Base-by-base conservation (phyloP, 1,140 invertebrate genomes). In the Drosophila repleta region DNA sequence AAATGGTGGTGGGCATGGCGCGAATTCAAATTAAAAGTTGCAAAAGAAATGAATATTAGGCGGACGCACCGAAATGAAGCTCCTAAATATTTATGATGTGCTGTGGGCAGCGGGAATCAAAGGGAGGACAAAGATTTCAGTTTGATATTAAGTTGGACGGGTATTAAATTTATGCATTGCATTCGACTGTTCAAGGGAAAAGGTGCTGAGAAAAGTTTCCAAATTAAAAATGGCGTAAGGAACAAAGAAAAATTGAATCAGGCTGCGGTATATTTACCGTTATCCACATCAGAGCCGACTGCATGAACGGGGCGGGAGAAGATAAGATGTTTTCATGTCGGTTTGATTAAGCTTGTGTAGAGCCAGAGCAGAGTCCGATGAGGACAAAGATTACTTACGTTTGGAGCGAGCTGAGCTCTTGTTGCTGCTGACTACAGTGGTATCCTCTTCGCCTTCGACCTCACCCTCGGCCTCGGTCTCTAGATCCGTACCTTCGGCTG, bases 21-120 rank as follows among this genome's bases (percentile, higher is more conserved):
- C 49, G 51, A 64, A 83, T 87, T 87, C 79, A 87, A 87, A 87
- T 87, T 87, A 87, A 87, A 87, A 87, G 83, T 87, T 87, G 68
- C 74, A 78, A 87, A 85, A 85, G 82, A 85, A 87, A 85, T 79
- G 82, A 82, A 82, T 87, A 67, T 85, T 62, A 65, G 81, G 49
- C 69, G 37, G 63, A 51, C 63, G 55, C 68, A 32, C 67, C 67
- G 70, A 88, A 88, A 88, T 88, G 75, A 88, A 72, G 20, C 62
- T 68, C 73, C 83, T 88, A 88, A 88, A 88, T 88, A 88, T 88
- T 88, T 88, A 88, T 88, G 79, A 88, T 85, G 74, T 81, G 82
- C 71, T 74, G 66, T 79, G 81, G 76, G 61, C 48, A 69, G 80
- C 52, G 56, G 45, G 67, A 75, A 70, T 78, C 75, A 78, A 77